Evolutionary conservation across 2,888 invertebrate genomes (phyloP), one percentile per base, ranked within the genome.

Genomic region (Tipula confusa): DNA sequence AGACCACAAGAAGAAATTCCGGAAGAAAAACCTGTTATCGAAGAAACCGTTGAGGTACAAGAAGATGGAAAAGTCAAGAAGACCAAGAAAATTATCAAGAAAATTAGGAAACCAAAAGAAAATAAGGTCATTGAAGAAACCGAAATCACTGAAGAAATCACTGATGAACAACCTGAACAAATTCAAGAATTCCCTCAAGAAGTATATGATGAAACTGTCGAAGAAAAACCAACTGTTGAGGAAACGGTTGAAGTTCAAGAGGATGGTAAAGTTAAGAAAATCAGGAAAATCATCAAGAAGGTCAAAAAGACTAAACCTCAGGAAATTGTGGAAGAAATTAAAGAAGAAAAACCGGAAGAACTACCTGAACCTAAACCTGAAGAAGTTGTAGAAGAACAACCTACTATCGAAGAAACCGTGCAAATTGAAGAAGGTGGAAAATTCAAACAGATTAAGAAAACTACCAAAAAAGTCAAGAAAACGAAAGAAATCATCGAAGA

Each of bases 241-340:
- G 64, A 64, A 64, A 64, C 64, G 6, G 64, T 64, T 64, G 64
- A 64, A 24, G 64, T 64, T 64, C 64, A 64, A 64, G 64, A 64
- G 9, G 64, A 64, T 64, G 64, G 64, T 24, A 64, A 64, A n/a
- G 18, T 80, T 7, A 80, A 29, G 4, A 80, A 80, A 29, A 31
- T 24, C 9, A 64, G 24, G 64, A 64, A 64, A 24, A 18, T 64
- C 2, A 64, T 64, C 24, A 64, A 64, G 9, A 64, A 64, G 24
- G 24, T 64, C 9, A 64, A 64, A n/a, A 64, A 64, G 3, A 7
- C 9, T 0, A 64, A 64, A 24, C 64, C 64, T 24, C 64, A 64
- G 13, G 64, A 64, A 64, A 64, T 64, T 64, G 7, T 24, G 1
- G 64, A 64, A 24, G 64, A 64, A 64, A 18, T 24, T 9, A 18